Evolutionary conservation across 2,888 invertebrate genomes (phyloP).

Genomic region (Argyresthia goedartella): DNA sequence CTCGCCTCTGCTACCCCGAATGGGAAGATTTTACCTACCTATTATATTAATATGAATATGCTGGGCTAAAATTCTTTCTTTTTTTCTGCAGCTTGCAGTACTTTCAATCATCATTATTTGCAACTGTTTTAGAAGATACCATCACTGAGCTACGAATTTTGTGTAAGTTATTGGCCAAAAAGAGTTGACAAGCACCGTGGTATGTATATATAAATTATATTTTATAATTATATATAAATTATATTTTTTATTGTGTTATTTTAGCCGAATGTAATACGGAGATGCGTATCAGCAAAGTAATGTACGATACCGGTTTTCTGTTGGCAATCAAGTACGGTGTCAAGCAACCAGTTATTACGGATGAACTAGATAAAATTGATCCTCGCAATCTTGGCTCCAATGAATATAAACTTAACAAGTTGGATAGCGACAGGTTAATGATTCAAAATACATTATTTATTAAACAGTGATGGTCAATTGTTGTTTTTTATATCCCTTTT

Average conservation of each 20-base stretch:
- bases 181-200: too few relatives aligned
- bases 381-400: slow-evolving; percentile 21
- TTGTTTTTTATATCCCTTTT: neutral
- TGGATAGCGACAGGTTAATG: slow-evolving; percentile 38
- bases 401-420: slow-evolving; percentile 39
- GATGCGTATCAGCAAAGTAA: slow-evolving; percentile 24
- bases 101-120: slow-evolving; percentile 21
- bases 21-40: too few relatives aligned
- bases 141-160: slow-evolving; percentile 32
- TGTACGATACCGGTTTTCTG: slow-evolving; percentile 23
- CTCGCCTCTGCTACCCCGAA: too few relatives aligned
- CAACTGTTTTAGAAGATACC: slow-evolving; percentile 35
- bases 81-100: too few relatives aligned
- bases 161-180: too few relatives aligned
- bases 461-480: neutral
- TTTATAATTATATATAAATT: too few relatives aligned
- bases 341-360: slow-evolving; percentile 14
- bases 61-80: too few relatives aligned
- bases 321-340: slow-evolving; percentile 31
- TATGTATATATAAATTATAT: too few relatives aligned
- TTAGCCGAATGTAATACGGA: slow-evolving; percentile 35
- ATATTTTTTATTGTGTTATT: neutral
- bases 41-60: too few relatives aligned
- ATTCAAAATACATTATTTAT: neutral
- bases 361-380: slow-evolving; percentile 32